Conservation (phyloP, 2,888 invertebrate species). For the Zaprionus bogoriensis region DNA sequence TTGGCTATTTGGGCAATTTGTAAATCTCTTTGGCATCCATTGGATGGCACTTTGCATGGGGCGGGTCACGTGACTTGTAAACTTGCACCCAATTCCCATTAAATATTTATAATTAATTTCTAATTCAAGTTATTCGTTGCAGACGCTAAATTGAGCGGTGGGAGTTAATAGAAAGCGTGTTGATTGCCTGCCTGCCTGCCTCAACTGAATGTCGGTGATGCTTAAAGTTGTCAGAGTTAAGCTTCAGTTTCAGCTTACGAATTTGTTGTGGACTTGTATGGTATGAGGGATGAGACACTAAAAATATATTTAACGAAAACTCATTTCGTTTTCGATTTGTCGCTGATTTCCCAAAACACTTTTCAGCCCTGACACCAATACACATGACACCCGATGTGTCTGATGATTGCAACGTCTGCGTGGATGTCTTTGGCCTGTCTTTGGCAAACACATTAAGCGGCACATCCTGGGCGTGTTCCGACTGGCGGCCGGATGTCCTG, state of each 20-base stretch:
- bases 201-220: neutral
- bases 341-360: constrained; percentile 72
- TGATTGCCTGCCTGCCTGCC: constrained; percentile 10
- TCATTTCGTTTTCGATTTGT: constrained; percentile 60
- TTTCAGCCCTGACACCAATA: constrained; percentile 21
- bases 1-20: constrained; percentile 56
- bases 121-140: constrained; percentile 11
- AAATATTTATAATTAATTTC: constrained; percentile 51
- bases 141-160: neutral
- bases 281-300: neutral
- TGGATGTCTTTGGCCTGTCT: constrained; percentile 44
- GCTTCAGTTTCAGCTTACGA: neutral
- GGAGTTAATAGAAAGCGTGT: constrained; percentile 1
- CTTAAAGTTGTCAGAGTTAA: constrained; percentile 2
- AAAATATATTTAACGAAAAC: constrained; percentile 44
- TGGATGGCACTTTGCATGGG: constrained; percentile 19
- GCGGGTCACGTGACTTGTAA: constrained; percentile 29
- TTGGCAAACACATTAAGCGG: constrained; percentile 54
- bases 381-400: constrained; percentile 24
- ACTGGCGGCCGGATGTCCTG: constrained; percentile 48
- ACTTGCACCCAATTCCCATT: constrained; percentile 34
- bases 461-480: constrained; percentile 61
- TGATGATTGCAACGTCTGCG: constrained; percentile 42
- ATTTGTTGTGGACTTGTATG: constrained; percentile 6
- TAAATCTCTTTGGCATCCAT: constrained; percentile 45